Evolutionary conservation across 2,888 invertebrate species (phyloP), one percentile per base, ranked within the genome.

Genomic region (Endotricha flammealis): DNA sequence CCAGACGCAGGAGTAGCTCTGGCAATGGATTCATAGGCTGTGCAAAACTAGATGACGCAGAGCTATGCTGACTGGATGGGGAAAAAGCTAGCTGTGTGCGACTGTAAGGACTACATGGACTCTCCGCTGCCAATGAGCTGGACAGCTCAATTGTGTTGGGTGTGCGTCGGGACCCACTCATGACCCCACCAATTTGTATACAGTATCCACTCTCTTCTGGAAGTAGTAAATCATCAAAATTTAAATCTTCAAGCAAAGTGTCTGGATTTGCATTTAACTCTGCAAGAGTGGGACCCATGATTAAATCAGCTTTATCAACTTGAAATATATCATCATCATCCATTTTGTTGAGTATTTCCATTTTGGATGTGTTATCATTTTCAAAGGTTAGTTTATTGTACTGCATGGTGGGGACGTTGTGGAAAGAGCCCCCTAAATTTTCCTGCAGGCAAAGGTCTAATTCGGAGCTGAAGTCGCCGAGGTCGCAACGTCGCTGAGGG

Each of bases 251-350:
- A 37, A 94, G 70, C 27, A 95, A 88, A 20, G 92, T 92, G 50
- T 95, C 95, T 47, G 95, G 95, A 57, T 95, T 95, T 10, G 93
- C 93, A 78, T 95, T 95, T 33, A 96, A 76, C 67, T 96, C 95
- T 0, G 95, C 94, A 36, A 96, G 86, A 44, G 95, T 95, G 0
- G 95, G 93, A 2, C 93, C 91, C 72, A 94, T 91, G 54, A 95
- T 93, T 44, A 94, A 87, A 78, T 95, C 95, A 23, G 93, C 91
- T 77, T 95, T 94, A 71, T 96, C 95, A 36, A 95, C 94, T 88
- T 95, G 87, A 69, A 95, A 95, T 57, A 95, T 95, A 64, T 95
- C 95, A 65, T 95, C 95, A 59, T 95, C 95, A 60, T 95, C 95
- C 90, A 94, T 92, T 71, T 91, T 92, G 56, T 29, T 35, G 3